phyloP scores from a whole-genome alignment of 2,113 vertebrate species.

The Tupaia tana region DNA sequence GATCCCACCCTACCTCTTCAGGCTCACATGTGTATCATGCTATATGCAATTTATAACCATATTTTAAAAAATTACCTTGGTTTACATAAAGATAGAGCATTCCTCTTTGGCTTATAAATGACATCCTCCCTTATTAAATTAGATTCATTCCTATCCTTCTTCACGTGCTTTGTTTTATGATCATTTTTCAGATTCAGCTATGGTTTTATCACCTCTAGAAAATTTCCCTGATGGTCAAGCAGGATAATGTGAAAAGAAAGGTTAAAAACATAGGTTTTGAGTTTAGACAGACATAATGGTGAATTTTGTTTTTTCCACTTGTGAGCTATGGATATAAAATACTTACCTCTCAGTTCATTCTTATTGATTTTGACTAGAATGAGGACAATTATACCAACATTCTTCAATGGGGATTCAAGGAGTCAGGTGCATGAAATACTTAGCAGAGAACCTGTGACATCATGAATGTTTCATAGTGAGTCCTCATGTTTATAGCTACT shows the following conservation, averaged over 20 bases:
- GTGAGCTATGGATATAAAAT: neutral
- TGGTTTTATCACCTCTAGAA: neutral
- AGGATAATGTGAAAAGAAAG: accelerated
- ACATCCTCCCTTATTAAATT: neutral
- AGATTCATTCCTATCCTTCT: neutral
- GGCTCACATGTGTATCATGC: neutral
- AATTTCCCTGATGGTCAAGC: neutral
- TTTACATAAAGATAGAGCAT: neutral
- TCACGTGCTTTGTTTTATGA: neutral
- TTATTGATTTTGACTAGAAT: neutral
- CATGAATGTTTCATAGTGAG: neutral
- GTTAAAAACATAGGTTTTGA: neutral
- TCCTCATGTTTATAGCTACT: neutral
- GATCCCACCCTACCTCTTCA: neutral
- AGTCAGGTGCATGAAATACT: neutral
- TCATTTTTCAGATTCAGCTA: neutral
- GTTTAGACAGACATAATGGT: neutral
- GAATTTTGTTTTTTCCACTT: neutral
- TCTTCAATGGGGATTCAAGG: neutral
- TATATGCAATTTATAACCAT: neutral
- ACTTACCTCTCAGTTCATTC: neutral
- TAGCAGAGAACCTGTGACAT: neutral
- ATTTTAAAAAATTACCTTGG: neutral
- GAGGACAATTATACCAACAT: neutral
- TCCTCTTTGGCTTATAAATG: neutral